phyloP scores from a whole-genome alignment of 1,140 invertebrate species.

The Rhynchophorus ferrugineus region DNA sequence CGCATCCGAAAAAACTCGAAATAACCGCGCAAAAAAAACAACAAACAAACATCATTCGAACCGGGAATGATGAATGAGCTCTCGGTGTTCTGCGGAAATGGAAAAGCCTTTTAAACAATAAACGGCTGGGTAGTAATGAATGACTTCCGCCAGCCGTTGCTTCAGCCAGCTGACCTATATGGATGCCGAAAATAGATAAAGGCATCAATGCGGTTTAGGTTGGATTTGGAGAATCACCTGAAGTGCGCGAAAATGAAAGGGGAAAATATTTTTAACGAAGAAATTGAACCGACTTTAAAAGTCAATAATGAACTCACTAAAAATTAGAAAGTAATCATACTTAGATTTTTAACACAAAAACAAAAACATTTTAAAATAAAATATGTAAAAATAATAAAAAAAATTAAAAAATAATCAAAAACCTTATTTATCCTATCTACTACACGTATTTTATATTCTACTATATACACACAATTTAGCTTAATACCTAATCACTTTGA shows the following conservation, averaged over 20 bases:
- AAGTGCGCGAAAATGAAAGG: too few species aligned
- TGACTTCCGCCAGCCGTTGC: neutral
- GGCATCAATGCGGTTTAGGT: neutral
- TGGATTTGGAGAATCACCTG: too few species aligned
- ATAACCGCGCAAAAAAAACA: too few species aligned
- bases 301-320: neutral
- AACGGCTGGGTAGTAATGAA: neutral
- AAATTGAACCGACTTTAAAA: neutral
- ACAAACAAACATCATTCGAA: too few species aligned
- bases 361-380: neutral
- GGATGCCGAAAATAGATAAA: neutral
- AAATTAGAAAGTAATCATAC: neutral
- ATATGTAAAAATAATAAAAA: too few species aligned
- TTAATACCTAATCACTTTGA: too few species aligned
- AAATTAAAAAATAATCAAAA: too few species aligned
- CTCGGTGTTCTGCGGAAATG: neutral
- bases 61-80: neutral
- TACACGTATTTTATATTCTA: too few species aligned
- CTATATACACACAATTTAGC: too few species aligned
- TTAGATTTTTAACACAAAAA: neutral
- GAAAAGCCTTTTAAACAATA: neutral
- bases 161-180: neutral
- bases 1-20: too few species aligned
- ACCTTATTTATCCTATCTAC: too few species aligned
- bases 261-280: too few species aligned